Conservation (phyloP, 2,797 vertebrate genomes). For the Sphenopsis melanotis region DNA sequence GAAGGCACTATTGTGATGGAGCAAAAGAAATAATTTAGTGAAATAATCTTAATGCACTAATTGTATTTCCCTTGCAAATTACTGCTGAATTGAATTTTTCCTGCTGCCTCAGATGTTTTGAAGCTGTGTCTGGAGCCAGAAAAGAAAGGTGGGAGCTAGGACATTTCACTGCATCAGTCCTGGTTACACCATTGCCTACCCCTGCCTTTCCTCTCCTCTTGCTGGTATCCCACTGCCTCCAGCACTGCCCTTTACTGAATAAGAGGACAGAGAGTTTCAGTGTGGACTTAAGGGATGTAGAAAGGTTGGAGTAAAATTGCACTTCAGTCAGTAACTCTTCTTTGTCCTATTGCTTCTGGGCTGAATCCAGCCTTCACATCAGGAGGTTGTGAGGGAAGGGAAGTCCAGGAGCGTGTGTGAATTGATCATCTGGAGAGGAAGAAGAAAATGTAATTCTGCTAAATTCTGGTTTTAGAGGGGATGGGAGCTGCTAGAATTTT, state of each 20-base stretch:
- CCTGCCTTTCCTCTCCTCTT: neutral
- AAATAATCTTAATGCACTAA: neutral
- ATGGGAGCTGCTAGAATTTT: neutral
- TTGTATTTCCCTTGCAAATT: neutral
- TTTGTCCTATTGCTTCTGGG: neutral
- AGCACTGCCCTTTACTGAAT: neutral
- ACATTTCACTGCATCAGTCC: neutral
- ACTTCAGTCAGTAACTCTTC: neutral
- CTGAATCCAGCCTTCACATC: neutral
- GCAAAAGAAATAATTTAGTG: neutral
- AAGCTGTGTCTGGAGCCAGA: neutral
- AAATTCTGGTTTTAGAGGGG: neutral
- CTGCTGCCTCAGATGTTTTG: neutral
- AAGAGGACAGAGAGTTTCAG: neutral
- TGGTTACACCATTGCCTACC: neutral
- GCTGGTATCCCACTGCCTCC: neutral
- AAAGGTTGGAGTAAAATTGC: neutral
- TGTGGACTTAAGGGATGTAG: rapidly evolving
- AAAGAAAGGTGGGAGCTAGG: neutral
- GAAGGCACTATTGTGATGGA: neutral
- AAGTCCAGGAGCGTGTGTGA: neutral
- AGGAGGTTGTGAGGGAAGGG: neutral
- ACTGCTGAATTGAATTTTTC: neutral
- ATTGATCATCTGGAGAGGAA: neutral
- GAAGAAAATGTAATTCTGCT: neutral